Evolutionary conservation across 2,888 invertebrate species (phyloP), one percentile per base, ranked within the genome.

Genomic region (Drosophila subsilvestris): DNA sequence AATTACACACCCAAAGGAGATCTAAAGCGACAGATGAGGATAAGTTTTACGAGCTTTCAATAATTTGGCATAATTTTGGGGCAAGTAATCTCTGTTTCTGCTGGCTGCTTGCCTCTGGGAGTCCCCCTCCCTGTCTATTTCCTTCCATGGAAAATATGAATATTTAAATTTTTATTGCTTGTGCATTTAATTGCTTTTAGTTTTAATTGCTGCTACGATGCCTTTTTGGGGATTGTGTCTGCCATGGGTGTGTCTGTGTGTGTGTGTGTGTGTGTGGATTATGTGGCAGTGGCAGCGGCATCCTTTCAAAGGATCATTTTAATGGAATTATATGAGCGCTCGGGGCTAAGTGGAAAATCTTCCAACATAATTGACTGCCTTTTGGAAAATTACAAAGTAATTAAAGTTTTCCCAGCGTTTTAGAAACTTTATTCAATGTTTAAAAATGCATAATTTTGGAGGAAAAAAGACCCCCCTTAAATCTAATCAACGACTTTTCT

Each of bases 131-230:
- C 48, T 63, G 14, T 37, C 37, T 37, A 37, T 61, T 74, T 29
- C 66, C 50, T 55, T 27, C 60, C 59, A 66, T 72, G 50, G 48
- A 65, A 71, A 85, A 71, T 73, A 72, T 74, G 73, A 78, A 86
- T 81, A 85, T 85, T 77, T 76, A 67, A 63, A 75, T 74, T 75
- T 73, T 66, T 43, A 76, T 73, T 76, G 72, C 71, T 56, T 61
- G 58, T 69, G 67, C 70, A 61, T 51, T 70, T 75, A 79, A 85
- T 81, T 84, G 81, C 75, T 85, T 78, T 79, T 60, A 74, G 61
- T 77, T 37, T 77, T 79, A 83, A 85, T 85, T 82, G 85, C 73
- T 69, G 54, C 56, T 44, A 74, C 62, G 54, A 63, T 49, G 62
- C 45, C 59, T 62, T 54, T 57, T 51, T 25, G 53, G 20, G 56